phyloP scores from a whole-genome alignment of 2,888 invertebrate species.

The Drosophila kuntzei region DNA sequence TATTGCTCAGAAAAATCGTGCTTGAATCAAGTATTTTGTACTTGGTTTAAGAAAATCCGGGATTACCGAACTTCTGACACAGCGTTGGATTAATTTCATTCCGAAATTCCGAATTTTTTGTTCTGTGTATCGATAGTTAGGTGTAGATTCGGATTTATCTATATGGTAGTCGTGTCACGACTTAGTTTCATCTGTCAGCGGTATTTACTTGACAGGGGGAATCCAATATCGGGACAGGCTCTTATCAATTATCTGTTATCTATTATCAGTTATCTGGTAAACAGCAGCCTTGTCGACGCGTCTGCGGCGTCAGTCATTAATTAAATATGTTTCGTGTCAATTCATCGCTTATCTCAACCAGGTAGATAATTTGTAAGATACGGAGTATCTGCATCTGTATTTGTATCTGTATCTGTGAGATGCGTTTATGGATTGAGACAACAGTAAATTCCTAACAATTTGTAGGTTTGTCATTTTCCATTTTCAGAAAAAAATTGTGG shows the following conservation, averaged over 20 bases:
- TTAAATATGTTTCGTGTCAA: conserved; percentile 61
- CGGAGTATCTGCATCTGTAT: background rate
- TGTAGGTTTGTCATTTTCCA: background rate
- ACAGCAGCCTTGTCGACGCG: conserved; percentile 40
- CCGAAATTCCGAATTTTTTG: too few species aligned
- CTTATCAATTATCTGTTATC: conserved; percentile 20
- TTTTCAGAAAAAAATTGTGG: background rate
- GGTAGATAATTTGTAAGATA: conserved; percentile 32
- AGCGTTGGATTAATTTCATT: too few species aligned
- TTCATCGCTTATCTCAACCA: conserved; percentile 44
- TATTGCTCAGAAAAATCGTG: too few species aligned
- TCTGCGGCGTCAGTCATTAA: conserved; percentile 52
- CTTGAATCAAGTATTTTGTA: too few species aligned
- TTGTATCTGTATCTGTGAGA: conserved; percentile 2
- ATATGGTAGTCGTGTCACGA: too few species aligned
- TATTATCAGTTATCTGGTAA: conserved; percentile 46
- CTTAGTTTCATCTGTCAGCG: background rate
- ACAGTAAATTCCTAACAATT: background rate
- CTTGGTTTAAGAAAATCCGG: too few species aligned
- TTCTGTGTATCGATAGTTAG: too few species aligned
- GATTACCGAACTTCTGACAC: too few species aligned
- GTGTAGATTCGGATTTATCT: too few species aligned
- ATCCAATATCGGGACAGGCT: conserved; percentile 23
- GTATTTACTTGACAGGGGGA: conserved; percentile 4
- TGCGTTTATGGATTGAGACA: conserved; percentile 10